Percentiles rank a stretch among this genome's conserved stretches.
Evolutionary conservation across 1,140 invertebrate genomes (phyloP).

Genomic region (Drosophila santomea): DNA sequence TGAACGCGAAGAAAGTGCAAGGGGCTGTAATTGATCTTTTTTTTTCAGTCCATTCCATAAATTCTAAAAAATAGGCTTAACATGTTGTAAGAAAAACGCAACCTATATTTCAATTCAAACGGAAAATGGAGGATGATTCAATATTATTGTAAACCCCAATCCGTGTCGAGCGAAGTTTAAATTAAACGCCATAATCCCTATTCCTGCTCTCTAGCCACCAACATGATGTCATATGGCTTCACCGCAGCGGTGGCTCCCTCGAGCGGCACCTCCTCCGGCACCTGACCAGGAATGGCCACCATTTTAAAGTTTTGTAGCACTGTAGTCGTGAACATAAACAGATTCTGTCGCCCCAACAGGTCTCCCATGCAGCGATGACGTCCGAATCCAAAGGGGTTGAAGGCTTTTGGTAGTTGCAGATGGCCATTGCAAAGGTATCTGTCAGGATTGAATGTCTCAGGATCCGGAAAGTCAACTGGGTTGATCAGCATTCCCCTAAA

Average conservation of each 20-base stretch:
- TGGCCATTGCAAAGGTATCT: slow-evolving; percentile 90
- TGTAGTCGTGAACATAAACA: slow-evolving; percentile 92
- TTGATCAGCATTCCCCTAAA: slow-evolving; percentile 91
- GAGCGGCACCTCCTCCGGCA: slow-evolving; percentile 88
- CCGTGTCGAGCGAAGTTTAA: slow-evolving; percentile 5
- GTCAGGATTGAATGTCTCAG: slow-evolving; percentile 89
- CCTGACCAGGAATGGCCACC: slow-evolving; percentile 87
- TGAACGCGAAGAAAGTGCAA: not conserved
- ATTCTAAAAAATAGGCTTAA: no score
- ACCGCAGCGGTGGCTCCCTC: slow-evolving; percentile 91
- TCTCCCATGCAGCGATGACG: slow-evolving; percentile 95
- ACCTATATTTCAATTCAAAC: not conserved
- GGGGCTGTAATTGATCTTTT: not conserved
- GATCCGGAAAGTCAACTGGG: slow-evolving; percentile 89
- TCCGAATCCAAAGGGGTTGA: slow-evolving; percentile 92
- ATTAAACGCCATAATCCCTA: not conserved
- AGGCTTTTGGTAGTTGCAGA: slow-evolving; percentile 88
- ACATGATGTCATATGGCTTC: slow-evolving; percentile 88
- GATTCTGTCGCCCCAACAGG: slow-evolving; percentile 91
- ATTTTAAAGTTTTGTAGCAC: slow-evolving; percentile 92
- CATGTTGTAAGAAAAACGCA: no score
- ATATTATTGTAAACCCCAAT: not conserved
- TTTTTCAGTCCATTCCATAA: not conserved
- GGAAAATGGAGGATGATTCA: not conserved
- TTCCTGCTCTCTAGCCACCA: slow-evolving; percentile 78